Percentiles rank a stretch among this genome's conserved stretches.
These are phyloP conservation scores for Poecilia gillii DNA, from an alignment of 2,797 vertebrate species.

Conservation along the genomic window DNA sequence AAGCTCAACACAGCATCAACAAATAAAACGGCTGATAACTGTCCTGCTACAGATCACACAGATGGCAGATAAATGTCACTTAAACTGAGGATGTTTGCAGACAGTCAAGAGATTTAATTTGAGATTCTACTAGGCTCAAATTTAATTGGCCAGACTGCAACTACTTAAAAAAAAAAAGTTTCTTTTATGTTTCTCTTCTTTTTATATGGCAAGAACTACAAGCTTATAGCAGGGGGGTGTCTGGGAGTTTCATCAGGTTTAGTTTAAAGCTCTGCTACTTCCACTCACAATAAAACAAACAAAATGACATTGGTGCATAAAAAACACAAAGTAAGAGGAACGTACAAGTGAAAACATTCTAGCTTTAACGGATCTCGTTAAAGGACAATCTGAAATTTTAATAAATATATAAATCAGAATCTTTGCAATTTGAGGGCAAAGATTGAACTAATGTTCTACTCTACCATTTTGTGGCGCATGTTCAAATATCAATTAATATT, in stretches of 20 bases:
- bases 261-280: conserved; percentile 28
- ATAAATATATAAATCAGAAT: background rate
- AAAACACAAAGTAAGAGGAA: background rate
- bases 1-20: conserved; percentile 41
- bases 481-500: background rate
- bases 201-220: conserved; percentile 10
- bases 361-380: background rate
- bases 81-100: conserved; percentile 11
- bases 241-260: conserved; percentile 49
- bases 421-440: background rate
- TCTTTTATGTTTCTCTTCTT: conserved; percentile 10
- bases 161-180: background rate
- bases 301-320: conserved; percentile 3
- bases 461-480: background rate
- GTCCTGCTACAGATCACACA: conserved; percentile 27
- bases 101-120: conserved; percentile 8
- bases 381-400: background rate
- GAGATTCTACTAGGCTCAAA: conserved; percentile 4
- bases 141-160: conserved; percentile 36
- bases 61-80: conserved; percentile 34
- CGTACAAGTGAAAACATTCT: background rate
- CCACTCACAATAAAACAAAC: conserved; percentile 26
- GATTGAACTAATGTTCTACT: background rate
- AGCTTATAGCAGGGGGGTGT: conserved; percentile 23
- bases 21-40: conserved; percentile 45